Percentiles rank a stretch among this genome's conserved stretches.
phyloP scores from a whole-genome alignment of 2,113 vertebrate genomes.

The Indicator maculatus region DNA sequence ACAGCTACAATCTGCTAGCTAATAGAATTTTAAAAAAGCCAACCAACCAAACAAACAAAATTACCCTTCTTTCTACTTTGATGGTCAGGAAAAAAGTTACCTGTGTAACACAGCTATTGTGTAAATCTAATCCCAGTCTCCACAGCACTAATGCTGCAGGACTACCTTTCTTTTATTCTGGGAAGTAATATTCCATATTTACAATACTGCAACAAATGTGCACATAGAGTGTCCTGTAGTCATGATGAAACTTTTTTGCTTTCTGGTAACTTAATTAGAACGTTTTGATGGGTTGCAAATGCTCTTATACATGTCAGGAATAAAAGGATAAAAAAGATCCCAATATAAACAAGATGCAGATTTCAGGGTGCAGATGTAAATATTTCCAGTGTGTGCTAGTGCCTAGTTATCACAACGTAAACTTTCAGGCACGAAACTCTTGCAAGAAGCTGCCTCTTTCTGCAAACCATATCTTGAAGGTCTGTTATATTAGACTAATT shows the following conservation, averaged over 20 bases:
- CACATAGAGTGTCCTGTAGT: not conserved
- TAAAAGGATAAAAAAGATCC: not conserved
- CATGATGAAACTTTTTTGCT: not conserved
- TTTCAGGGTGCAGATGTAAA: not conserved
- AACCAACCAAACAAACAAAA: not conserved
- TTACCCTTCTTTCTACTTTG: not conserved
- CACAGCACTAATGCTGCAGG: not conserved
- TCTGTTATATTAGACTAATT: not conserved
- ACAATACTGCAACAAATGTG: not conserved
- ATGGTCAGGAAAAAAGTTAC: not conserved
- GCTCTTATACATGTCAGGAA: not conserved
- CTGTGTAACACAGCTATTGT: not conserved
- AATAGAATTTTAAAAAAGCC: not conserved
- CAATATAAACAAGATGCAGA: not conserved
- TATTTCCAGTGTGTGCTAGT: not conserved
- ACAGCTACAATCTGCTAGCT: slow-evolving; percentile 4
- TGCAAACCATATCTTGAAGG: not conserved
- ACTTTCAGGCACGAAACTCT: not conserved
- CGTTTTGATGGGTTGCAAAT: not conserved
- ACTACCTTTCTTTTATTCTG: not conserved
- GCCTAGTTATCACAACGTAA: not conserved
- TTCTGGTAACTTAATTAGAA: not conserved
- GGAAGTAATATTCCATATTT: not conserved
- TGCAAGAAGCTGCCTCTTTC: not conserved
- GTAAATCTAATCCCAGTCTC: not conserved